Percentiles rank a stretch among this genome's conserved stretches.
Evolutionary conservation across 2,888 invertebrate genomes (phyloP).

Genomic region (Lithophane semibrunnea): DNA sequence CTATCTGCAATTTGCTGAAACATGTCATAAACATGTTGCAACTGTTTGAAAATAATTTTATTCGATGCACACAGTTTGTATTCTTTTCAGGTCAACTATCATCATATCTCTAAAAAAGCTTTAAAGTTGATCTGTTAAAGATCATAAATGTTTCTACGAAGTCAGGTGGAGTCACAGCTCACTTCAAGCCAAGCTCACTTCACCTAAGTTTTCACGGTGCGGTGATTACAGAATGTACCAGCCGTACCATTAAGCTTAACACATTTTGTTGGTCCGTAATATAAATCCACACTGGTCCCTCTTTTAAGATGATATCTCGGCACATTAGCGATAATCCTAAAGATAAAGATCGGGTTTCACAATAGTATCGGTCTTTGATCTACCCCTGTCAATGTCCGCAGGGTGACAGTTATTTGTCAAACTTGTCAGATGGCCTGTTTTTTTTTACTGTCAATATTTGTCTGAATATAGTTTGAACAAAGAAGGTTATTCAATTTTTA

Average conservation of each 20-base stretch:
- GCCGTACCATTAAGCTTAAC: not conserved
- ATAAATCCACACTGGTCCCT: slow-evolving; percentile 48
- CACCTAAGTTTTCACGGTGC: no score
- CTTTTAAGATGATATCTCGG: slow-evolving; percentile 77
- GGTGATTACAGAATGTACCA: no score
- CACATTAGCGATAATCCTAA: slow-evolving; percentile 83
- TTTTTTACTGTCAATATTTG: slow-evolving; percentile 15
- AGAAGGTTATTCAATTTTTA: slow-evolving; percentile 2
- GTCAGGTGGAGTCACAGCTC: no score
- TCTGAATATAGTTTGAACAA: not conserved
- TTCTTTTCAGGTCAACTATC: no score
- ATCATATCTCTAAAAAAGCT: no score
- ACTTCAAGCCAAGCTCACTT: no score
- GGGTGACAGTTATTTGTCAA: slow-evolving; percentile 82
- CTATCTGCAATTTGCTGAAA: no score
- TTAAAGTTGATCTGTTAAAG: no score
- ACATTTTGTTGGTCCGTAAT: slow-evolving; percentile 11
- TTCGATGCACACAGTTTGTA: no score
- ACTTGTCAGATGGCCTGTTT: slow-evolving; percentile 27
- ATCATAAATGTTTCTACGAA: no score
- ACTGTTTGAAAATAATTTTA: no score
- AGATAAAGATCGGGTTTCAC: slow-evolving; percentile 76
- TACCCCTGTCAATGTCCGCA: slow-evolving; percentile 71
- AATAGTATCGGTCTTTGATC: slow-evolving; percentile 77
- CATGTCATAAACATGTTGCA: no score